Evolutionary conservation across 2,797 vertebrate genomes (phyloP), one percentile per base, ranked within the genome.

Genomic region (Cyprinella venusta): DNA sequence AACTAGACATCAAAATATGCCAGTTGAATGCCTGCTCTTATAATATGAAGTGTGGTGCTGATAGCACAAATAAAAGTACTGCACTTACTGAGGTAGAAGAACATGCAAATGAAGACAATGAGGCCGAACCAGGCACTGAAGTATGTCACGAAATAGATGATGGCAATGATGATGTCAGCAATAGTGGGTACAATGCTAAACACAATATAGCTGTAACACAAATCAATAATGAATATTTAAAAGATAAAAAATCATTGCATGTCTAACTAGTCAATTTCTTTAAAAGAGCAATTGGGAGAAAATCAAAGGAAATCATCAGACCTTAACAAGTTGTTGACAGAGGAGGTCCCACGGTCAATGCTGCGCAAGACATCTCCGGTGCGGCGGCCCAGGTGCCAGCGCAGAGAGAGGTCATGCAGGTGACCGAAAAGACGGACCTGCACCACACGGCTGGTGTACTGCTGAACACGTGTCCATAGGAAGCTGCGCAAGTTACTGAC

Each of bases 121-220:
- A 98, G 96, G 82, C 97, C 97, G 0, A 98, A 98, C 97, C 97
- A 98, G 86, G 95, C 93, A 0, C 92, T 97, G 94, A 98, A 98
- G 90, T 93, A 95, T 0, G 95, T 94, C 64, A 95, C 93, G 90
- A 98, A 98, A 90, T 97, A 98, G 90, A 97, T 72, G 71, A 98
- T 97, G 90, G 96, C 89, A 0, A 98, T 96, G 91, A 96, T 21
- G 4, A 98, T 96, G 89, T 98, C 97, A 0, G 91, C 93, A 79
- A 97, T 92, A 4, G 96, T 98, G 82, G 97, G 97, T 36, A 97
- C 2, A 81, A 98, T 93, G 81, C 95, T 97, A 93, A 98, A 98
- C 38, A 97, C 90, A 61, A 98, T 94, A 90, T 97, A 98, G 88
- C 97, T 98, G 90, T 0, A 77, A 85, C 54, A 78, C 65, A 69